phyloP scores from a whole-genome alignment of 2,797 vertebrate species.

The Pangasius mekongensis region DNA sequence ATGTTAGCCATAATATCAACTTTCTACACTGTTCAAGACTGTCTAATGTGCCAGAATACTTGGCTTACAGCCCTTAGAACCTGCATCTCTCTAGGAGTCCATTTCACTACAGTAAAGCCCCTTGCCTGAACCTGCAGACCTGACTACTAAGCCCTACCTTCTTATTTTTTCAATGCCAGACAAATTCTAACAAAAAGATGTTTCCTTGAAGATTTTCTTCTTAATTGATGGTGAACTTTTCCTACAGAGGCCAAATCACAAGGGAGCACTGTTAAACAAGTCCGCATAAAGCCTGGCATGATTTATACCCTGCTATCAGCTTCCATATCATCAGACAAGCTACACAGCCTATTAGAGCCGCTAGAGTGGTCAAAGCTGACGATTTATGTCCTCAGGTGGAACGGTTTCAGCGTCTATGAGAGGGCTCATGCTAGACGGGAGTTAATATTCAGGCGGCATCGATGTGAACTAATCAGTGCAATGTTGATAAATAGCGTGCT shows the following conservation, averaged over 20 bases:
- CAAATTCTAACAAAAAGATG: not conserved
- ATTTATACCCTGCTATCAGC: constrained; percentile 54
- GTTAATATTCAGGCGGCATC: constrained; percentile 66
- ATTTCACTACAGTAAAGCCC: not conserved
- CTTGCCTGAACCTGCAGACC: not conserved
- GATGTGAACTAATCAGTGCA: constrained; percentile 60
- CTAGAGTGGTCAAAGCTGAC: constrained; percentile 59
- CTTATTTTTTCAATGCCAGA: not conserved
- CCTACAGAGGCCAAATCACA: constrained; percentile 48
- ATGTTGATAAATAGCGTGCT: constrained; percentile 72
- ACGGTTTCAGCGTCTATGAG: constrained; percentile 57
- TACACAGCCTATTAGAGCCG: constrained; percentile 51
- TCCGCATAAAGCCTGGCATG: constrained; percentile 44
- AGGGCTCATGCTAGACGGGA: constrained; percentile 56
- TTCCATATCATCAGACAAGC: constrained; percentile 52
- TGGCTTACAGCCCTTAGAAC: not conserved
- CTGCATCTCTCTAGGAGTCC: not conserved
- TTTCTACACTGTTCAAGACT: not conserved
- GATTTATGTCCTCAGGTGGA: constrained; percentile 65
- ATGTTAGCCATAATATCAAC: not conserved
- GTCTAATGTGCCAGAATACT: not conserved
- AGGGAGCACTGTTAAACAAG: constrained; percentile 33
- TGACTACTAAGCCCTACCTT: not conserved
- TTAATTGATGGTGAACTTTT: constrained; percentile 28
- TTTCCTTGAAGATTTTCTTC: constrained; percentile 6